Percentiles rank a stretch among this genome's conserved stretches.
These are phyloP conservation scores for Schmidtea mediterranea DNA, from an alignment of 1,140 invertebrate genomes.

Conservation along the genomic window DNA sequence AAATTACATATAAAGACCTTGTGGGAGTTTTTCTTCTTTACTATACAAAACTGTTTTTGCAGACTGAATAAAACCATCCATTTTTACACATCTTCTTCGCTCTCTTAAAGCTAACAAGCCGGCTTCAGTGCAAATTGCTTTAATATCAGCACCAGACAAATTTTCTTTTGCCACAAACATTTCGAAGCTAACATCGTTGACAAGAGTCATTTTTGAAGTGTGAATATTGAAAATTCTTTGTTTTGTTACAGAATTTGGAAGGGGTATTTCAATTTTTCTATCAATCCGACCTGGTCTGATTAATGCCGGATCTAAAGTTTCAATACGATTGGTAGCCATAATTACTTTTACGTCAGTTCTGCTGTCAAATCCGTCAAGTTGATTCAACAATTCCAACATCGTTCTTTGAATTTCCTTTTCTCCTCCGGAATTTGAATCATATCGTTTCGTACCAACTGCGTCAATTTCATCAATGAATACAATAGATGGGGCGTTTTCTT, in stretches of 20 bases:
- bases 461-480: slow-evolving; percentile 22
- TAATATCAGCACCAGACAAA: slow-evolving; percentile 94
- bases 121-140: slow-evolving; percentile 93
- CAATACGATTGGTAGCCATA: slow-evolving; percentile 95
- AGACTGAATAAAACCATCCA: slow-evolving; percentile 65
- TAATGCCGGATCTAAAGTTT: slow-evolving; percentile 86
- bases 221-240: slow-evolving; percentile 89
- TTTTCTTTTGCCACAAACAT: slow-evolving; percentile 94
- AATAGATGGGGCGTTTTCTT: slow-evolving; percentile 17
- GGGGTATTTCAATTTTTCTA: slow-evolving; percentile 91
- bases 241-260: slow-evolving; percentile 85
- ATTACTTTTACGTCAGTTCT: slow-evolving; percentile 30
- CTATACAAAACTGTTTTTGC: slow-evolving; percentile 98
- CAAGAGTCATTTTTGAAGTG: slow-evolving; percentile 89
- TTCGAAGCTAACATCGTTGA: slow-evolving; percentile 89
- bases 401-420: slow-evolving; percentile 15
- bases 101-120: slow-evolving; percentile 84
- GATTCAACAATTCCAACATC: slow-evolving; percentile 20
- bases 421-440: slow-evolving; percentile 9
- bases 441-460: slow-evolving; percentile 18
- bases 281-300: slow-evolving; percentile 82
- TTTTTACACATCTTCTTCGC: slow-evolving; percentile 85
- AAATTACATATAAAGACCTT: slow-evolving; percentile 74
- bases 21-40: slow-evolving; percentile 94
- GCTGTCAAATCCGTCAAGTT: slow-evolving; percentile 32